Percentiles rank a stretch among this genome's conserved stretches.
These are phyloP conservation scores for Emmelina monodactyla DNA, from an alignment of 2,888 invertebrate genomes.

Conservation along the genomic window DNA sequence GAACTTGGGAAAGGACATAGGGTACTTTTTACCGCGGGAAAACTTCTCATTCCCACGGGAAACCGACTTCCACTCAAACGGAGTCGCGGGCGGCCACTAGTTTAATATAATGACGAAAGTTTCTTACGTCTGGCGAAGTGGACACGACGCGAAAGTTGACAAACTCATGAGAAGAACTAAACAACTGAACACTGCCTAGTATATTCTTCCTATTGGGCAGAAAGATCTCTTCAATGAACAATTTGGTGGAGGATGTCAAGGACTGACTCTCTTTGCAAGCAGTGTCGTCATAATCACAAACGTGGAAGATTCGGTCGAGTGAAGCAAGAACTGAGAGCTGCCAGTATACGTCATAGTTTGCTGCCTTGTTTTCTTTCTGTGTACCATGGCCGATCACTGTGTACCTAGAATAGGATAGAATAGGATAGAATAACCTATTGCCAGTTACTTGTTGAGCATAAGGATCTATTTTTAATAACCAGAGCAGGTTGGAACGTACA, in stretches of 20 bases:
- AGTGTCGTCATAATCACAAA: slow-evolving; percentile 37
- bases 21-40: too few relatives aligned
- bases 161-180: slow-evolving; percentile 32
- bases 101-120: too few relatives aligned
- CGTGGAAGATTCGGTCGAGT: slow-evolving; percentile 31
- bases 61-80: too few relatives aligned
- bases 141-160: slow-evolving; percentile 40
- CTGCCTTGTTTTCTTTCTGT: slow-evolving; percentile 20
- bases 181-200: slow-evolving; percentile 39
- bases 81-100: too few relatives aligned
- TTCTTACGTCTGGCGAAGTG: slow-evolving; percentile 34
- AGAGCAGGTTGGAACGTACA: too few relatives aligned
- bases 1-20: too few relatives aligned
- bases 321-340: slow-evolving; percentile 38
- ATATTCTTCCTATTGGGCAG: slow-evolving; percentile 48
- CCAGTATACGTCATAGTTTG: slow-evolving; percentile 33
- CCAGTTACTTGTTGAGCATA: too few relatives aligned
- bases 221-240: slow-evolving; percentile 44
- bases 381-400: slow-evolving; percentile 42
- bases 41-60: too few relatives aligned
- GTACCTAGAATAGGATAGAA: slow-evolving; percentile 40
- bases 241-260: slow-evolving; percentile 26
- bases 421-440: too few relatives aligned
- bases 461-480: too few relatives aligned
- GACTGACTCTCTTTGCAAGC: slow-evolving; percentile 26